Conservation (phyloP, 2,113 vertebrate species). For the Patagioenas fasciata region DNA sequence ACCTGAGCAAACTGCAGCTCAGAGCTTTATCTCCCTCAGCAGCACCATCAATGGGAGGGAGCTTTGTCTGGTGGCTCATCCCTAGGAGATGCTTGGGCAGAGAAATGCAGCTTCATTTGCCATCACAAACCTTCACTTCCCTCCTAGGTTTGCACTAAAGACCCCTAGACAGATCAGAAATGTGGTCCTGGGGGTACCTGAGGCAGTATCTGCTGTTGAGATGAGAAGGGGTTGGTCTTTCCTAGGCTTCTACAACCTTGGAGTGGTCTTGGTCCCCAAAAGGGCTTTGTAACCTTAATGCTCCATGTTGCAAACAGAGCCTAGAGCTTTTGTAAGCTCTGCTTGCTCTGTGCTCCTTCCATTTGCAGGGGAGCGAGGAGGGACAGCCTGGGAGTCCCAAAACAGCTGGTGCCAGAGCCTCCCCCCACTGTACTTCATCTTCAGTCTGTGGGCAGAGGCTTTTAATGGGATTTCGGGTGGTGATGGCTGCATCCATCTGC, state of each 20-base stretch:
- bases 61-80: background rate
- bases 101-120: background rate
- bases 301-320: background rate
- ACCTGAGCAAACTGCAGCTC: background rate
- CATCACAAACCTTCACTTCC: background rate
- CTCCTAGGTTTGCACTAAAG: background rate
- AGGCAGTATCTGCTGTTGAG: background rate
- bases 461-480: background rate
- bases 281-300: background rate
- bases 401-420: background rate
- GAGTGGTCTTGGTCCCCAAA: background rate
- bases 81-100: background rate
- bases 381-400: background rate
- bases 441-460: background rate
- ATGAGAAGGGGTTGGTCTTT: background rate
- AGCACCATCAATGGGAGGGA: rapidly evolving
- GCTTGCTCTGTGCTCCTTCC: background rate
- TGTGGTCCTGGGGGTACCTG: background rate
- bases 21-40: background rate
- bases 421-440: background rate
- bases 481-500: background rate
- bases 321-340: background rate
- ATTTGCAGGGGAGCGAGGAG: background rate
- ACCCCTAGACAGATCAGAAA: too few species aligned
- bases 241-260: background rate